A percentile compares a stretch with the other conserved stretches of the same genome.
Conservation (phyloP, 2,113 vertebrate species). For the Cervus canadensis region DNA sequence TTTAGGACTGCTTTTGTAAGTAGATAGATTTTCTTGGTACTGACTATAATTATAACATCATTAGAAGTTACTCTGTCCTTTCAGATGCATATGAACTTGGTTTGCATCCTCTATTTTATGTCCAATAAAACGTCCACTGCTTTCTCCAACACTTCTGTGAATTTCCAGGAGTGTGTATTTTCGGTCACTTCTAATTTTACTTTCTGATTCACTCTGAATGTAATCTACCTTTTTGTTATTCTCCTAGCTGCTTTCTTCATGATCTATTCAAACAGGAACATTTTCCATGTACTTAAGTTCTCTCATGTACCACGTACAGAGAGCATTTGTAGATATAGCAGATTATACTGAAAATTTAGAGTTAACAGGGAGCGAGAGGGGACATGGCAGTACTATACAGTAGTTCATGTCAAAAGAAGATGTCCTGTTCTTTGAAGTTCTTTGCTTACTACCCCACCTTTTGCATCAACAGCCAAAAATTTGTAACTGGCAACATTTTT, state of each 20-base stretch:
- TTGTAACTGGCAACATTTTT: neutral
- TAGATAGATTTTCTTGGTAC: slow-evolving; percentile 22
- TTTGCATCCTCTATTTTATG: slow-evolving; percentile 31
- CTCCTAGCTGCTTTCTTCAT: neutral
- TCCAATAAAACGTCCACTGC: slow-evolving; percentile 16
- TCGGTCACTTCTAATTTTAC: slow-evolving; percentile 19
- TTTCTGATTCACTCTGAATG: slow-evolving; percentile 13
- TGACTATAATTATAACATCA: slow-evolving; percentile 21
- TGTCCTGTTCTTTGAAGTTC: neutral
- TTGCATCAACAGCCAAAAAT: neutral
- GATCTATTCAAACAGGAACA: neutral
- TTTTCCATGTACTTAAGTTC: neutral
- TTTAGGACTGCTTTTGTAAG: slow-evolving; percentile 24
- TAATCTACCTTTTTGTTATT: neutral
- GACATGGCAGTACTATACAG: neutral
- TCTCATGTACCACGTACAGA: neutral
- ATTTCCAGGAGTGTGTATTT: neutral
- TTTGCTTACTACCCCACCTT: neutral
- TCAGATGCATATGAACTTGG: slow-evolving; percentile 45
- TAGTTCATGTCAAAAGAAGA: neutral
- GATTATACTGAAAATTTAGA: neutral
- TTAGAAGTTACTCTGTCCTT: slow-evolving; percentile 27
- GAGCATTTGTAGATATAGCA: neutral
- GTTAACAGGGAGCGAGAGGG: rapidly evolving
- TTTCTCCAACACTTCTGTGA: slow-evolving; percentile 22